Evolutionary conservation across 1,140 invertebrate genomes (phyloP).

Genomic region (Apolygus lucorum): DNA sequence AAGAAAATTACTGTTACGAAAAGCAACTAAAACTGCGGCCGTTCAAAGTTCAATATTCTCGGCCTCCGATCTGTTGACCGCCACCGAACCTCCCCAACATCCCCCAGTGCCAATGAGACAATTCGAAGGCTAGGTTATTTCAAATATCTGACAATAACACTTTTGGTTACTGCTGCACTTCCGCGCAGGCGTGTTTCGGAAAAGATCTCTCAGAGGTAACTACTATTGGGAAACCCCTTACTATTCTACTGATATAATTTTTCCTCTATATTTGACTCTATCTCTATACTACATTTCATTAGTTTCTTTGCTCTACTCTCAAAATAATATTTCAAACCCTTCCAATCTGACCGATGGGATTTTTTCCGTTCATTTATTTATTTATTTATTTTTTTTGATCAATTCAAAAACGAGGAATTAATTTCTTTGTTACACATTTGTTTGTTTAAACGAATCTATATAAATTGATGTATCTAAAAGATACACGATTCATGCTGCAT

Average conservation of each 20-base stretch:
- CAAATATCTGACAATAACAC: constrained; percentile 30
- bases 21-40: no score
- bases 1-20: no score
- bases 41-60: no score
- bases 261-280: constrained; percentile 5
- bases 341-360: constrained; percentile 25
- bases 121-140: background rate
- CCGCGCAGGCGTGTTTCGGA: constrained; percentile 74
- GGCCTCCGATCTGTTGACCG: no score
- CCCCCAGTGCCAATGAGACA: background rate
- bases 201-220: constrained; percentile 67
- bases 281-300: constrained; percentile 30
- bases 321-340: constrained; percentile 22
- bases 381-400: no score
- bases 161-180: constrained; percentile 38
- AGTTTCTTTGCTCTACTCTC: constrained; percentile 21
- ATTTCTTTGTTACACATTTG: no score
- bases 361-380: no score
- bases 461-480: no score
- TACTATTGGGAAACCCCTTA: constrained; percentile 38
- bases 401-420: no score
- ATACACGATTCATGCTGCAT: no score
- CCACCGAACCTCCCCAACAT: no score
- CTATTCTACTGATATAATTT: constrained; percentile 31
- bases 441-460: no score